Base-by-base conservation (phyloP, 2,888 invertebrate species). In the Eudemis profundana region DNA sequence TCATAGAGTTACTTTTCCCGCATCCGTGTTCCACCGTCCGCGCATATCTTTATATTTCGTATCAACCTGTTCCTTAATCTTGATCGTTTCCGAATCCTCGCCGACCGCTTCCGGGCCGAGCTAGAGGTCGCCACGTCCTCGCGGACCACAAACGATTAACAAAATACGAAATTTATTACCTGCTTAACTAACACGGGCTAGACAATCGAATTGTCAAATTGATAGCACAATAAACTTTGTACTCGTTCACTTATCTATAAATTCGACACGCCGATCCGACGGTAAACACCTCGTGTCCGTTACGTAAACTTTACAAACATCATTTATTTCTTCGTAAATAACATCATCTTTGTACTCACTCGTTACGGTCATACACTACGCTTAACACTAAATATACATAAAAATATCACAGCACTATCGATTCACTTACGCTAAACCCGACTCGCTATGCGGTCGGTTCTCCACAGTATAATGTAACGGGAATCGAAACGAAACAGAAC, bases 331-430 rank as follows among this genome's bases (percentile, higher is more conserved):
- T 72, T 73, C 78, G 82, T 83, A 79, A 81, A 83, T 84, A 81
- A 83, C 85, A 83, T 83, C 76, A 76, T 74, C 75, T 87, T 87
- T 89, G 89, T 90, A 90, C 90, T 88, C 86, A 84, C 81, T 87
- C 84, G 76, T 84, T 82, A 76, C 84, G 77, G 85, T 85, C 84
- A 77, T 83, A 81, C 82, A 76, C 81, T 84, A 84, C 77, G 67
- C 89, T 89, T 89, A 89, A 75, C 77, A 78, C 86, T 90, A 90
- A 85, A 88, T 89, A 88, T 91, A 91, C 89, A 91, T 89, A 89
- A 91, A 89, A 91, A 92, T 92, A 92, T 92, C 91, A 92, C 91
- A 92, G 91, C 91, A 91, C 90, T 86, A 91, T 91, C 91, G 90
- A 90, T 92, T 89, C 90, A 83, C 91, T 91, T 91, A 91, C 85